Evolutionary conservation across 2,113 vertebrate genomes (phyloP).

Genomic region (Austrofundulus limnaeus): DNA sequence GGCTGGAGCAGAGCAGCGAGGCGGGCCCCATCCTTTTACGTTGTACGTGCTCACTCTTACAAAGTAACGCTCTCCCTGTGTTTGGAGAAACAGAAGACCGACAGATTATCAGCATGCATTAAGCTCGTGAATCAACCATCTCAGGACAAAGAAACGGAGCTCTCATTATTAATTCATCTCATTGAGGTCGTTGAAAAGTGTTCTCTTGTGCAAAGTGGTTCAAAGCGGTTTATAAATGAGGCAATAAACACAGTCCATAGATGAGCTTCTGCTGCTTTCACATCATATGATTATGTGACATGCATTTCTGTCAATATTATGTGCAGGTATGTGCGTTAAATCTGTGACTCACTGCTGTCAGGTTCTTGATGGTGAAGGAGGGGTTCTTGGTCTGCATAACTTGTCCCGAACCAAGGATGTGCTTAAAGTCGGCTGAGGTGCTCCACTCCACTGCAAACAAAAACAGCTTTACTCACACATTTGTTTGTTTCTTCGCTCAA

Average conservation of each 20-base stretch:
- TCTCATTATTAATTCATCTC: conserved; percentile 51
- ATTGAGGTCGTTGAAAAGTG: conserved; percentile 22
- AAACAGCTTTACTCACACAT: conserved; percentile 50
- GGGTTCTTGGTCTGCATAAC: conserved; percentile 75
- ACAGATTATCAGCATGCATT: conserved; percentile 49
- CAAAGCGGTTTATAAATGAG: conserved; percentile 4
- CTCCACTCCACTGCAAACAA: conserved; percentile 79
- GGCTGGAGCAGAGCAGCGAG: conserved; percentile 70
- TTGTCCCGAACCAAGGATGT: conserved; percentile 64
- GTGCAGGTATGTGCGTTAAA: conserved; percentile 3
- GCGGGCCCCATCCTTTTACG: conserved; percentile 79
- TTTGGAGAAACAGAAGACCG: conserved; percentile 45
- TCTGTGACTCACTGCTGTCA: conserved; percentile 66
- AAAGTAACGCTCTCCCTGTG: conserved; percentile 77
- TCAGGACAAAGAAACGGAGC: conserved; percentile 15
- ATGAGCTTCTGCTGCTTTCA: neutral
- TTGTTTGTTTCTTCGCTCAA: conserved; percentile 46
- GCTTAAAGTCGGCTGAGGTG: conserved; percentile 65
- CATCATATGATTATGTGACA: conserved; percentile 4
- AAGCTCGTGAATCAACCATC: conserved; percentile 27
- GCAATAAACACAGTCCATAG: conserved; percentile 4
- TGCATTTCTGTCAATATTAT: neutral
- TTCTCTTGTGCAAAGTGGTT: conserved; percentile 28
- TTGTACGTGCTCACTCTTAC: conserved; percentile 78
- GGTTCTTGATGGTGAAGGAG: conserved; percentile 65